Evolutionary conservation across 2,113 vertebrate species (phyloP).

Genomic region (Aleadryas rufinucha): DNA sequence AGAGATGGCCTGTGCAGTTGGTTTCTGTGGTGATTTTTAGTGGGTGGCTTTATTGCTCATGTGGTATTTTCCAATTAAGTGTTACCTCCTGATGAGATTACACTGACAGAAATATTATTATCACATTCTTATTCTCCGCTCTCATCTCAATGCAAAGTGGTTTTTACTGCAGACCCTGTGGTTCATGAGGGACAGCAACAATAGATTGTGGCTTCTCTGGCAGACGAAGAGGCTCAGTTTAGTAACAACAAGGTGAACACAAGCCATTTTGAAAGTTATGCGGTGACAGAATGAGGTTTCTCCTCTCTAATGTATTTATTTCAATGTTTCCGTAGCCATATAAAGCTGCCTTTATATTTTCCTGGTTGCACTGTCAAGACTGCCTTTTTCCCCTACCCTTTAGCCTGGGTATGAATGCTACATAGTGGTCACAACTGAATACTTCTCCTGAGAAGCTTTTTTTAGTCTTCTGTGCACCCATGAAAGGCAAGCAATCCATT

Average conservation of each 20-base stretch:
- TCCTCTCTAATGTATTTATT: not conserved
- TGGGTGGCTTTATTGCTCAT: not conserved
- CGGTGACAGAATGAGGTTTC: not conserved
- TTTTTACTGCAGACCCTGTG: not conserved
- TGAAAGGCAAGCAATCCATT: not conserved
- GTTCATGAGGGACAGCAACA: not conserved
- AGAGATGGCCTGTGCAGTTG: fast-evolving
- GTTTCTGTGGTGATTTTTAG: not conserved
- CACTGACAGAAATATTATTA: not conserved
- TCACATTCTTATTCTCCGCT: not conserved
- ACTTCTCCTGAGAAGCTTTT: not conserved
- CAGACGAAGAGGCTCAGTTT: not conserved
- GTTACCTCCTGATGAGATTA: not conserved
- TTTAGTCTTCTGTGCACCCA: not conserved
- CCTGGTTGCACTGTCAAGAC: not conserved
- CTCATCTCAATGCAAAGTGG: not conserved
- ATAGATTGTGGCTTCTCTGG: not conserved
- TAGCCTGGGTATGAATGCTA: not conserved
- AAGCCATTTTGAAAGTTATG: not conserved
- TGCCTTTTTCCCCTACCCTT: not conserved
- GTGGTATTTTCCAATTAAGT: not conserved
- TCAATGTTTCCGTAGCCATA: not conserved
- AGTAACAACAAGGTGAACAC: not conserved
- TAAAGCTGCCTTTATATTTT: not conserved
- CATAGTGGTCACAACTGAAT: not conserved